These are phyloP conservation scores for Glyphotaelius pellucidus DNA, from an alignment of 2,888 invertebrate genomes.

Conservation along the genomic window DNA sequence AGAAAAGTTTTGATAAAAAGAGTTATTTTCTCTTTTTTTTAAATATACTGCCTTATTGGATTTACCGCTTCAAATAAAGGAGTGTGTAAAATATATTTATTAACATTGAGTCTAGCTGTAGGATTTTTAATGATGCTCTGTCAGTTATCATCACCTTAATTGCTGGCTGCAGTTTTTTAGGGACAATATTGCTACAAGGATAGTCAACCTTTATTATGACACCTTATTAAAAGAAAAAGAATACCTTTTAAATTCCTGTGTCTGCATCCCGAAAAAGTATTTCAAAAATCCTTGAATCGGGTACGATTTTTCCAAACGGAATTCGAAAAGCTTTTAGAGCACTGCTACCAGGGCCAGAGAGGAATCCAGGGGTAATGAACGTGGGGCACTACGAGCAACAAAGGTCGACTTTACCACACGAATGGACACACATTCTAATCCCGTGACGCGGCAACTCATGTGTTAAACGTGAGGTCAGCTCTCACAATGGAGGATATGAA, in stretches of 20 bases:
- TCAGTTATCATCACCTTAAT: no score
- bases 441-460: slow-evolving; percentile 11
- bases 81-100: no score
- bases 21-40: no score
- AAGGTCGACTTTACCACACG: slow-evolving; percentile 38
- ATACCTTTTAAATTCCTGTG: background rate
- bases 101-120: no score
- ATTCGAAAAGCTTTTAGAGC: slow-evolving; percentile 1
- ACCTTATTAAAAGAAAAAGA: background rate
- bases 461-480: slow-evolving; percentile 4
- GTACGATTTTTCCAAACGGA: background rate
- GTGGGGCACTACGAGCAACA: background rate
- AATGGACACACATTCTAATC: slow-evolving; percentile 37
- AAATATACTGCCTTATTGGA: no score
- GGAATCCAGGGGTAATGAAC: background rate
- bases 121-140: no score
- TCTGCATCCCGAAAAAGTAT: background rate
- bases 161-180: no score
- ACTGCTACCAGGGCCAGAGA: background rate
- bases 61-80: no score
- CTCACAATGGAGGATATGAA: background rate
- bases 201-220: background rate
- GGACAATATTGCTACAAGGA: background rate
- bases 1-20: no score
- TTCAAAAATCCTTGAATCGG: background rate